Conservation (phyloP, 2,797 vertebrate genomes). For the Coilia nasus region DNA sequence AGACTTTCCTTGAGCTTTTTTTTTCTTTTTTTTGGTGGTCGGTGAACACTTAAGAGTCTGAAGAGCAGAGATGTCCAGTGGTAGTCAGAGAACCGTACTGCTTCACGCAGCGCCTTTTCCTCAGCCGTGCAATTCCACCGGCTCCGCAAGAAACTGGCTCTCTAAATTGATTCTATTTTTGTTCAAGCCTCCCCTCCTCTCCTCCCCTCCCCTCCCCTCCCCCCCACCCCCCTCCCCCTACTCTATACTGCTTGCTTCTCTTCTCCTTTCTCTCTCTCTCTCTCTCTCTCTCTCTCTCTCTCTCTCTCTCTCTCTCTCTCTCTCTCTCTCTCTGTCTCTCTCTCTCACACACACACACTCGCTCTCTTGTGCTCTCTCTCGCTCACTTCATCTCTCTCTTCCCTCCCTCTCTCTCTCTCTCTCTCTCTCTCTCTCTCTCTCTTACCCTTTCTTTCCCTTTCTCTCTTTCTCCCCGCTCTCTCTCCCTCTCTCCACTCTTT, state of each 20-base stretch:
- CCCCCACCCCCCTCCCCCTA: background rate
- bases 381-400: background rate
- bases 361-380: background rate
- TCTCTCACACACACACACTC: background rate
- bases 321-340: background rate
- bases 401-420: background rate
- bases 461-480: background rate
- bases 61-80: background rate
- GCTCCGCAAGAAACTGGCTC: slow-evolving; percentile 8
- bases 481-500: slow-evolving; percentile 8
- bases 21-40: background rate
- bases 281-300: background rate
- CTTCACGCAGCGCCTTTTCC: background rate
- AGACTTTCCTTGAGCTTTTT: background rate
- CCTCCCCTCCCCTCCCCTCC: background rate
- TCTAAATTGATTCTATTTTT: slow-evolving; percentile 27
- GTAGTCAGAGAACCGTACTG: background rate
- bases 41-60: background rate
- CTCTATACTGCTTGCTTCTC: background rate
- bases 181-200: background rate
- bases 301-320: background rate
- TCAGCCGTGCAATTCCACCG: slow-evolving; percentile 14
- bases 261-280: background rate
- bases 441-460: background rate
- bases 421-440: background rate